Evolutionary conservation across 2,797 vertebrate species (phyloP).

Genomic region (Coreius guichenoti): DNA sequence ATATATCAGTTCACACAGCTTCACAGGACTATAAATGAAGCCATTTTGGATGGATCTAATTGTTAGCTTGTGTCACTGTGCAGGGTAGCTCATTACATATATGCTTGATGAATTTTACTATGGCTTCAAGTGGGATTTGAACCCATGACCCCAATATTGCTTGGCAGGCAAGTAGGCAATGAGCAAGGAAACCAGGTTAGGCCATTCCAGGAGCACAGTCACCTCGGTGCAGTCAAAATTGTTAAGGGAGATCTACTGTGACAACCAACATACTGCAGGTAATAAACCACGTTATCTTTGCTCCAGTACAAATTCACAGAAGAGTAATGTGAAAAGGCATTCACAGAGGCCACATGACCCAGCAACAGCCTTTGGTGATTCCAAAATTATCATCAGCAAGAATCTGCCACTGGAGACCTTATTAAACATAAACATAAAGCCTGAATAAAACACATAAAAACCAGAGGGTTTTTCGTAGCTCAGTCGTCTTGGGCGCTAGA

Average conservation of each 20-base stretch:
- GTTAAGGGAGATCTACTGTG: conserved; percentile 49
- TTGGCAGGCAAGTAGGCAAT: conserved; percentile 9
- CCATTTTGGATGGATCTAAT: conserved; percentile 26
- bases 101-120: conserved; percentile 33
- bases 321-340: conserved; percentile 44
- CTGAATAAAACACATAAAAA: conserved; percentile 24
- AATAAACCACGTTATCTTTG: conserved; percentile 45
- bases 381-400: conserved; percentile 44
- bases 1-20: conserved; percentile 16
- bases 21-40: conserved; percentile 15
- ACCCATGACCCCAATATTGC: conserved; percentile 39
- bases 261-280: conserved; percentile 51
- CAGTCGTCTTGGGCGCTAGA: conserved; percentile 26
- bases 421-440: conserved; percentile 50
- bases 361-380: conserved; percentile 48
- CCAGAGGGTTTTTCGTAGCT: conserved; percentile 27
- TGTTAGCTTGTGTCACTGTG: conserved; percentile 27
- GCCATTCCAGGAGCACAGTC: conserved; percentile 39
- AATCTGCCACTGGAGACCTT: conserved; percentile 51
- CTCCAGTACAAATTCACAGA: conserved; percentile 22
- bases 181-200: conserved; percentile 43
- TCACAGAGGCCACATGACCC: conserved; percentile 33
- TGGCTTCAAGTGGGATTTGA: conserved; percentile 39
- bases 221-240: conserved; percentile 31
- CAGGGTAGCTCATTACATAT: conserved; percentile 33